Base-by-base conservation (phyloP, 92 coral and sea anemone species). In the Palythoa grandiflora region DNA sequence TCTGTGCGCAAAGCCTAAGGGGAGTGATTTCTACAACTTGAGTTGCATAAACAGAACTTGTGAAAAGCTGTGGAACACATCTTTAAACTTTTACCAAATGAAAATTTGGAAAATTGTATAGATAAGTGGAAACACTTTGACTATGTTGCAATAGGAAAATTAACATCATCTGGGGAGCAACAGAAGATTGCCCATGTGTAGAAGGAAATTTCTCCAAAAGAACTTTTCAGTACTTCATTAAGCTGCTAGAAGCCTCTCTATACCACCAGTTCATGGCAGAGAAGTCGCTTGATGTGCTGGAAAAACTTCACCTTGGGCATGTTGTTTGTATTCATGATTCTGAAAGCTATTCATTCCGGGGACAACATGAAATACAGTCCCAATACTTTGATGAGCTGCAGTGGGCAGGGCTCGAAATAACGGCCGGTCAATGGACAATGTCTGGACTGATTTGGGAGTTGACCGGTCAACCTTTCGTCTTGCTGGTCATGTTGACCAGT, bases 1-100 rank as follows among this genome's bases (percentile, higher is more conserved):
- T 17, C 85, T 91, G 21, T 91, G 88, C 76, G 88, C 93, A 10
- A 88, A 81, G n/a, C 84, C 83, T 68, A 89, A 88, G n/a, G 93
- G 91, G n/a, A 88, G 88, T n/a, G 85, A 68, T 2, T 88, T 87
- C 48, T 73, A 88, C 85, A 88, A 40, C 72, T n/a, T 9, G 13
- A 74, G 80, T 10, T 81, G 93, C 84, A 55, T 91, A 50, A 54
- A 73, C 44, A 20, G 89, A 63, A 12, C 75, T 4, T 83, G 93
- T 88, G 86, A 87, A 28, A 17, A 6, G 83, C 3, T 80, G 93
- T 87, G 91, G 93, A 12, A 83, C 84, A 51, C 55, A 77, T 2
- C 87, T 72, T 1, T 77, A 68, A 12, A 74, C 71, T 84, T 63
- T 16, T 84, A n/a, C 91, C 83, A 38, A 80, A 88, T 20, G 91